Conservation (phyloP, 2,888 invertebrate genomes). For the Cephus sareptanus region DNA sequence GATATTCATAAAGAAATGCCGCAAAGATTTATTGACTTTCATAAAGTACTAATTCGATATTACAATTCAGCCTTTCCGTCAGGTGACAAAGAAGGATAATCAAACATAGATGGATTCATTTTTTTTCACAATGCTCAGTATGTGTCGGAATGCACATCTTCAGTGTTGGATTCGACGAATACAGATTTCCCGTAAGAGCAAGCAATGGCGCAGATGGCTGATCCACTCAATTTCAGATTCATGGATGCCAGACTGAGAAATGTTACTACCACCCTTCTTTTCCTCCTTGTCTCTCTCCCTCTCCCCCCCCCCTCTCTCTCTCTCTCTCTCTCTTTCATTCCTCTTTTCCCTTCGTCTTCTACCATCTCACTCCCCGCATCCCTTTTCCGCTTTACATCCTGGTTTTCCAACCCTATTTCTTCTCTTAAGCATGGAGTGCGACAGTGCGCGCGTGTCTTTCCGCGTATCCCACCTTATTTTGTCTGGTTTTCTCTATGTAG, state of each 20-base stretch:
- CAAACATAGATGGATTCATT: no score
- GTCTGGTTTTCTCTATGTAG: no score
- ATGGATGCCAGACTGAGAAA: constrained; percentile 52
- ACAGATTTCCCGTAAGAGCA: neutral
- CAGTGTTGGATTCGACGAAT: neutral
- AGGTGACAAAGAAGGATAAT: no score
- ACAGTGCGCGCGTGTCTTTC: neutral
- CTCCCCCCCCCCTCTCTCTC: constrained; percentile 11
- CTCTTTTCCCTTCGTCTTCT: constrained; percentile 15
- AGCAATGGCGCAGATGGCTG: constrained; percentile 45
- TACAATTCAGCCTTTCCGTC: no score
- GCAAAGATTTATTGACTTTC: no score
- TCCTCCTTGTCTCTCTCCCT: constrained; percentile 16
- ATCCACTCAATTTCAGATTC: constrained; percentile 53
- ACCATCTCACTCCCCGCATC: neutral
- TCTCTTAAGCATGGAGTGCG: neutral
- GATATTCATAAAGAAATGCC: no score
- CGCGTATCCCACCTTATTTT: no score
- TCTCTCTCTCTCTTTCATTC: neutral
- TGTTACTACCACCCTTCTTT: constrained; percentile 32
- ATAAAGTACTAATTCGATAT: no score
- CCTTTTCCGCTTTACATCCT: neutral
- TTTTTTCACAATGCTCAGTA: no score
- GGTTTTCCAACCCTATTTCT: neutral
- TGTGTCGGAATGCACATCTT: neutral